Conservation (phyloP, 1,140 invertebrate genomes). For the Thereuonema tuberculata region DNA sequence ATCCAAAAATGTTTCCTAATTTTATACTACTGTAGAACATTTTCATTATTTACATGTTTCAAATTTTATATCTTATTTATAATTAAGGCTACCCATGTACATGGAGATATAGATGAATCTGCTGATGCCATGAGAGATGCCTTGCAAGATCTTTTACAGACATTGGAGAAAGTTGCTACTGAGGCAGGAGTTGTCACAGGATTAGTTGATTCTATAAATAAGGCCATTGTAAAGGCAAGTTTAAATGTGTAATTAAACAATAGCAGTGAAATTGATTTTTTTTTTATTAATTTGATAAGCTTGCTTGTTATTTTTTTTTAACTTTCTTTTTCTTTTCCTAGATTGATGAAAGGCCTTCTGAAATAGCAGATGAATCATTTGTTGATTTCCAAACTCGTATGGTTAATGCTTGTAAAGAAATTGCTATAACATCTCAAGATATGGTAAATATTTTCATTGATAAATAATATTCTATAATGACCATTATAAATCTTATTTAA, state of each 20-base stretch:
- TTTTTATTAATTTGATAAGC: too few relatives aligned
- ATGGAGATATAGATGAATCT: conserved; percentile 69
- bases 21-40: too few relatives aligned
- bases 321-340: conserved; percentile 14
- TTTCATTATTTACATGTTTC: conserved; percentile 5
- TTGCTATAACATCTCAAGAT: conserved; percentile 80
- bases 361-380: conserved; percentile 39
- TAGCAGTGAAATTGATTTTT: too few relatives aligned
- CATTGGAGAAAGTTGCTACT: conserved; percentile 67
- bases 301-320: conserved; percentile 2
- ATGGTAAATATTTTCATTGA: too few relatives aligned
- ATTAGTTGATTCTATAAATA: conserved; percentile 76
- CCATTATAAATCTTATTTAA: too few relatives aligned
- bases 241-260: conserved; percentile 43
- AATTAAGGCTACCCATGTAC: conserved; percentile 50
- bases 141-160: conserved; percentile 61
- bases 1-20: conserved; percentile 1
- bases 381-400: conserved; percentile 96
- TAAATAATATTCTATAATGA: too few relatives aligned
- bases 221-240: conserved; percentile 52
- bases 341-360: conserved; percentile 28
- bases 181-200: conserved; percentile 61
- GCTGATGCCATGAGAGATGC: conserved; percentile 62
- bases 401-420: conserved; percentile 86
- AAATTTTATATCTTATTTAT: conserved; percentile 4